Base-by-base conservation (phyloP, 2,113 vertebrate species). In the Calyptommatus sinebrachiatus region DNA sequence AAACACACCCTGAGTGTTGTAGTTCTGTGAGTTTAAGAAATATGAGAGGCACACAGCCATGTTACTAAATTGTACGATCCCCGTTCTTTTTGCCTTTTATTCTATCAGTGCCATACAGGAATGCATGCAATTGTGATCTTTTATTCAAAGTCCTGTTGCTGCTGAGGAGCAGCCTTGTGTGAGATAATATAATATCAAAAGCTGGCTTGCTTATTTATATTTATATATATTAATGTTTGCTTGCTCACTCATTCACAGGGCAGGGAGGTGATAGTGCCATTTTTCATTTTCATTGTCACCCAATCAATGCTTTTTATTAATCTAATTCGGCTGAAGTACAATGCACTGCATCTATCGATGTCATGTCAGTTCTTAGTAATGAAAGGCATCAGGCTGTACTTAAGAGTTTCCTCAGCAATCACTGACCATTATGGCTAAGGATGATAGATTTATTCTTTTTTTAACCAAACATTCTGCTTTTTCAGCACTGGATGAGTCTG, bases 231-330 rank as follows among this genome's bases (percentile, higher is more conserved):
- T 71, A 70, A 46, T 69, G 76, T 29, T 69, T 50, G 18, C 20
- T 63, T 50, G 18, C 20, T 63, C 68, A 70, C 14, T 71, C 60
- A 31, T 26, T 71, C 77, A 61, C 83, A 91, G 86, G 91, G 69
- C 77, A 35, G 78, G 31, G 28, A 63, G 66, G 68, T 65, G 78
- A 79, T 79, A 60, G 60, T 86, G 82, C 82, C 79, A 71, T 83
- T 84, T 89, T 90, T 85, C 90, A 86, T 91, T 90, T 91, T 74
- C 61, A 89, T 83, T 84, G 83, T 85, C 91, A 89, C 73, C 86
- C 86, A 81, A 81, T 92, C 89, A 82, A 92, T 89, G 83, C 57
- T 78, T 85, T 80, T 90, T 92, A 92, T 90, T 89, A 90, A 92
- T 88, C 87, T 91, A 90, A 94, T 91, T 84, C 77, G 90, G 65